These are phyloP conservation scores for Gracilinanus agilis DNA, from an alignment of 2,113 vertebrate genomes.

Conservation along the genomic window DNA sequence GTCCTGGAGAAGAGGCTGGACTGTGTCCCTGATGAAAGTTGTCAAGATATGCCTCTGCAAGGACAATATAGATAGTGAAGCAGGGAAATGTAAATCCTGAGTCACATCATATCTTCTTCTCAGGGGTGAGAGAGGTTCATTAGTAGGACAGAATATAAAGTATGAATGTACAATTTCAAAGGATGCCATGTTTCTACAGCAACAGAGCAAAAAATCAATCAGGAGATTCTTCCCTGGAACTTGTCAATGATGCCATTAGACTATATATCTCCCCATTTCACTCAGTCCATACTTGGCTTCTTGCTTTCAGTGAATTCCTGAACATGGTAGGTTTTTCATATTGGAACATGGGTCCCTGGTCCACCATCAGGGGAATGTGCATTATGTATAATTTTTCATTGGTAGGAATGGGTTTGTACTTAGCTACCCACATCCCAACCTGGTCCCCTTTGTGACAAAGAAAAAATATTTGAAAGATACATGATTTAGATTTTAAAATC, in stretches of 20 bases:
- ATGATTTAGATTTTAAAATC: not conserved
- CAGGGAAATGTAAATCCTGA: not conserved
- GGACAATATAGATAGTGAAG: conserved; percentile 15
- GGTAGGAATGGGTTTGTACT: not conserved
- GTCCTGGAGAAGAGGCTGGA: conserved; percentile 60
- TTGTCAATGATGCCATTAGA: not conserved
- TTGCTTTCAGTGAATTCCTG: not conserved
- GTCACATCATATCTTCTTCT: conserved; percentile 49
- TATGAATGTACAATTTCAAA: conserved; percentile 63
- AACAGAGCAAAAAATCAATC: not conserved
- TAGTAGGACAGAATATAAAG: conserved; percentile 34
- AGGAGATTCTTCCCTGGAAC: not conserved
- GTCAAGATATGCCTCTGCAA: conserved; percentile 67
- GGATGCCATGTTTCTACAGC: not conserved
- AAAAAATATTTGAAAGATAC: not conserved
- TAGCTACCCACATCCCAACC: not conserved
- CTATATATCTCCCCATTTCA: not conserved
- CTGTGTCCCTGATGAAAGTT: conserved; percentile 57
- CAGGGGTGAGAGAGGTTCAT: conserved; percentile 55
- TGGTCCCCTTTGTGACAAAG: not conserved
- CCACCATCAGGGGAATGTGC: not conserved
- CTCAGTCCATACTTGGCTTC: not conserved
- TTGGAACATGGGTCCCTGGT: not conserved
- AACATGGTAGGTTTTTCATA: not conserved
- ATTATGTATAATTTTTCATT: not conserved